Conservation (phyloP, 2,888 invertebrate genomes). For the Leistus spinibarbis region DNA sequence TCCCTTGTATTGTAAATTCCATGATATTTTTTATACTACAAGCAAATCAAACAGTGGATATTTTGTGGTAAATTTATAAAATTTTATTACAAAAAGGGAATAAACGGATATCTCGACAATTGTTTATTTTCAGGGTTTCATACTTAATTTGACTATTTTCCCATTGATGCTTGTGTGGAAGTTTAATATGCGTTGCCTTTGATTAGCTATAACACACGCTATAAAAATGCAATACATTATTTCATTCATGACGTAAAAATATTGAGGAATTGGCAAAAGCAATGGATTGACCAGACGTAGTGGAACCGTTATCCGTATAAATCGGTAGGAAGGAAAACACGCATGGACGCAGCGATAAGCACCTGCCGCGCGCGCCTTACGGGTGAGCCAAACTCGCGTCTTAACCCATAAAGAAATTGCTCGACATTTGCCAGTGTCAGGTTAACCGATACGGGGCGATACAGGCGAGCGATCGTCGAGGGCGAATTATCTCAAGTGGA, state of each 20-base stretch:
- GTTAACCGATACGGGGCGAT: background rate
- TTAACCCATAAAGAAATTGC: background rate
- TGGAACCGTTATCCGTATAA: background rate
- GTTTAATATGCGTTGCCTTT: no score
- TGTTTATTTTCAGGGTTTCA: no score
- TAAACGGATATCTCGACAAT: no score
- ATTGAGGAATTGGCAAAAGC: background rate
- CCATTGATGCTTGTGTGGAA: no score
- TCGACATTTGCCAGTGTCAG: background rate
- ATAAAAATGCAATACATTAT: no score
- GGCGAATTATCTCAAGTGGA: background rate
- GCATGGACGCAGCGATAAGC: background rate
- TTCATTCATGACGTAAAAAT: background rate
- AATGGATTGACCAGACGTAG: background rate
- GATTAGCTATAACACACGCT: no score
- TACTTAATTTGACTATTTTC: no score
- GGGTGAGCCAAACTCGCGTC: background rate
- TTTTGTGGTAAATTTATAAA: no score
- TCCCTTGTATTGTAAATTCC: no score
- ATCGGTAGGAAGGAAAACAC: background rate
- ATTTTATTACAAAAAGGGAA: no score
- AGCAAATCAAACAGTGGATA: no score
- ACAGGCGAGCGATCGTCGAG: background rate
- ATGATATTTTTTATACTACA: no score
- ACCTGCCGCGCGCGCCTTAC: background rate